Evolutionary conservation across 2,888 invertebrate species (phyloP), one percentile per base, ranked within the genome.

Genomic region (Athalia rosae): DNA sequence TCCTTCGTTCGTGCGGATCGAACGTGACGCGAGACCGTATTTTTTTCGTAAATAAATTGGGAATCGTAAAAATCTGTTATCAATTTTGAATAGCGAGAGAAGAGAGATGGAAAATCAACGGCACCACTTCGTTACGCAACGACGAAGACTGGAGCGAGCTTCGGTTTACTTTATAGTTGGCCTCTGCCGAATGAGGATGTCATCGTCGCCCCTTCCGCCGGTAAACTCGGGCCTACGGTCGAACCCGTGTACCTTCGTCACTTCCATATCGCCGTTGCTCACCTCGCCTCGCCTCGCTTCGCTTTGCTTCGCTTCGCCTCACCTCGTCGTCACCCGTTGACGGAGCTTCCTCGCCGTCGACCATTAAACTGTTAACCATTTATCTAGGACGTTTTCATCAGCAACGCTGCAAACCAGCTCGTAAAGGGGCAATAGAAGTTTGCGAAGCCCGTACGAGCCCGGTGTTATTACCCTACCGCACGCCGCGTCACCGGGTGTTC

Each of bases 351-450:
- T 74, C 74, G 61, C 74, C 74, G 61, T 61, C 74, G 28, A 48
- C 61, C 62, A 74, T 74, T 74, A 74, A 74, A 74, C 74, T 74
- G 74, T 74, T 74, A 62, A 74, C 61, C 74, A 74, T 74, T 74
- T 61, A 74, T 74, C 74, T 74, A 74, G 74, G 74, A 74, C 74
- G 48, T 61, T 74, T 74, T 74, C 48, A 74, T 74, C 74, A 62
- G 59, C 62, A 48, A 74, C 48, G 28, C 28, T 13, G 69, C 59
- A 74, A 61, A 74, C 48, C 74, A 48, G 74, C 41, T 74, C 74
- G 74, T 74, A 61, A 74, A 28, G 50, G 47, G 41, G 7, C 48
- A 11, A n/a, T 7, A 28, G 11, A 48, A 59, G 74, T 59, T 71
- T 62, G 61, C 74, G 28, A 61, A 74, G 61, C 62, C 74, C 61